These are phyloP conservation scores for Ceratosolen fusciceps DNA, from an alignment of 1,140 invertebrate species.

Conservation along the genomic window DNA sequence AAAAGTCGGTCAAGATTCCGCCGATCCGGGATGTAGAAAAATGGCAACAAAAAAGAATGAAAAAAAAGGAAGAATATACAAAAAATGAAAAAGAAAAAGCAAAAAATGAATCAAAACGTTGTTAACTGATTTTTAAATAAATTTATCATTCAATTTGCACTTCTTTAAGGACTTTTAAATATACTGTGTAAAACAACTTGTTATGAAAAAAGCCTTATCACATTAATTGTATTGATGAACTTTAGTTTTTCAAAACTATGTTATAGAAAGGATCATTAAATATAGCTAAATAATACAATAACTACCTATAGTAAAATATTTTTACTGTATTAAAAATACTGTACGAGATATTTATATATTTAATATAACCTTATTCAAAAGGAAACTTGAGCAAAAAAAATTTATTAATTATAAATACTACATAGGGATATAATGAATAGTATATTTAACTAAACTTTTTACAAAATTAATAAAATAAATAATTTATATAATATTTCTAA, in stretches of 20 bases:
- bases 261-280: constrained; percentile 32
- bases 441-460: constrained; percentile 13
- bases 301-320: constrained; percentile 13
- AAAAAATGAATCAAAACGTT: constrained; percentile 48
- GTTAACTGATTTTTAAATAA: constrained; percentile 33
- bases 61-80: constrained; percentile 79
- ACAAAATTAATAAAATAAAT: constrained; percentile 9
- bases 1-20: too few species aligned
- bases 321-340: constrained; percentile 41
- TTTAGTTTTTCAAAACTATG: constrained; percentile 45
- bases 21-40: constrained; percentile 93
- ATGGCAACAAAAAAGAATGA: constrained; percentile 81
- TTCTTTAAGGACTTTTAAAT: constrained; percentile 36
- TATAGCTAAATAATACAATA: constrained; percentile 10
- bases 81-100: constrained; percentile 67
- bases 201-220: constrained; percentile 36
- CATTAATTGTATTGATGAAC: constrained; percentile 46
- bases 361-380: constrained; percentile 28
- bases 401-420: constrained; percentile 13
- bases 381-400: constrained; percentile 27
- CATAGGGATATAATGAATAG: background rate
- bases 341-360: constrained; percentile 45
- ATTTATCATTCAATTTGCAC: constrained; percentile 42
- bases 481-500: background rate
- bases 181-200: constrained; percentile 36